Percentiles rank a stretch among this genome's conserved stretches.
These are phyloP conservation scores for Poecilia picta DNA, from an alignment of 2,797 vertebrate species.

Conservation along the genomic window DNA sequence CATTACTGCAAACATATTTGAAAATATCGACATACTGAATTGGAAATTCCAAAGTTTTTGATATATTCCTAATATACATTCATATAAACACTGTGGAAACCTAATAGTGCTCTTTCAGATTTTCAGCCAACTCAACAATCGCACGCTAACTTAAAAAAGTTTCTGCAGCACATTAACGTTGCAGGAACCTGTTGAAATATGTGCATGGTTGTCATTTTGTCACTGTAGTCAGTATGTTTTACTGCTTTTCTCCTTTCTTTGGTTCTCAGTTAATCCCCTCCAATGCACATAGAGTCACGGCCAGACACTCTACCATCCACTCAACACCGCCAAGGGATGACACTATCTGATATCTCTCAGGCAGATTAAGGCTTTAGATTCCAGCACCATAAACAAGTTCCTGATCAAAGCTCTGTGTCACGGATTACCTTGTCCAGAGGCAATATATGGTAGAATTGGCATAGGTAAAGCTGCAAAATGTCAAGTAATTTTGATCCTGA, in stretches of 20 bases:
- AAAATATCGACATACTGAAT: background rate
- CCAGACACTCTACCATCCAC: constrained; percentile 69
- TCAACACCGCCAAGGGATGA: constrained; percentile 56
- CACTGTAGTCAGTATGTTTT: constrained; percentile 29
- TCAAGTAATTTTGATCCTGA: constrained; percentile 68
- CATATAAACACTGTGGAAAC: background rate
- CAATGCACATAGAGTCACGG: constrained; percentile 73
- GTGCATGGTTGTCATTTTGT: constrained; percentile 22
- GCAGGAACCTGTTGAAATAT: constrained; percentile 20
- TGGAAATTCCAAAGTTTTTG: background rate
- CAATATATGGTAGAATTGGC: constrained; percentile 62
- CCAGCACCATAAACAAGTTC: constrained; percentile 73
- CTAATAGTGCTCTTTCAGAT: background rate
- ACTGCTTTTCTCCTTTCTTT: constrained; percentile 43
- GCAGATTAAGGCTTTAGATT: constrained; percentile 73
- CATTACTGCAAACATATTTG: background rate
- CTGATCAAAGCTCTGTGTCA: constrained; percentile 74
- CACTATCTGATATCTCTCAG: constrained; percentile 57
- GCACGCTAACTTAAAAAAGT: background rate
- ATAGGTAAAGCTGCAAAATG: constrained; percentile 72
- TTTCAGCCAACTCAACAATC: background rate
- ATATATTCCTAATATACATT: background rate
- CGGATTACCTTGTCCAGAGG: constrained; percentile 74
- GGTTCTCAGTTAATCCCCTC: constrained; percentile 68
- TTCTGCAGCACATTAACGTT: background rate